Evolutionary conservation across 1,140 invertebrate genomes (phyloP).

Genomic region (Heliconius nattereri): DNA sequence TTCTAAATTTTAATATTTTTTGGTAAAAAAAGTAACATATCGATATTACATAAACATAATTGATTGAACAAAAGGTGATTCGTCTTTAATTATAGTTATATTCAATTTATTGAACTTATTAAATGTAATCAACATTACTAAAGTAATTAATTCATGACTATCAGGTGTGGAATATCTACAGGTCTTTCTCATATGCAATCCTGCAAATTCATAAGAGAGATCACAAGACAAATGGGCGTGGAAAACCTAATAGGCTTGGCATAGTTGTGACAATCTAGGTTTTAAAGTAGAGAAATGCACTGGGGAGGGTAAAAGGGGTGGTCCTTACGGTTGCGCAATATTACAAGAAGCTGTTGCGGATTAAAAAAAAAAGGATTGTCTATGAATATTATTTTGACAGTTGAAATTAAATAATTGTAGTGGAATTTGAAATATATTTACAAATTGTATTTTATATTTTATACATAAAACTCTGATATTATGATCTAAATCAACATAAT

Average conservation of each 20-base stretch:
- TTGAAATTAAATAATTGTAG: neutral
- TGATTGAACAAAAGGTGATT: too few relatives aligned
- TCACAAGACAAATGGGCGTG: slow-evolving; percentile 11
- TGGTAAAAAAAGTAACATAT: too few relatives aligned
- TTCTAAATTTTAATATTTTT: too few relatives aligned
- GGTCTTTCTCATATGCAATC: neutral
- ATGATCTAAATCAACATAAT: too few relatives aligned
- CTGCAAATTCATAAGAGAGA: neutral
- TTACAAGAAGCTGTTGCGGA: neutral
- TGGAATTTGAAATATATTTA: neutral
- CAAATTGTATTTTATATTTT: too few relatives aligned
- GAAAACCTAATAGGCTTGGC: slow-evolving; percentile 1
- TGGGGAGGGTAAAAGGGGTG: neutral
- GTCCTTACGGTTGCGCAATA: neutral
- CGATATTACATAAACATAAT: too few relatives aligned
- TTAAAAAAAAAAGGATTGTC: neutral
- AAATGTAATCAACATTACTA: neutral
- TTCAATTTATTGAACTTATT: neutral
- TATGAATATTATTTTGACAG: neutral
- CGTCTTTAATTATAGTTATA: neutral
- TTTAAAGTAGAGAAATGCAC: neutral
- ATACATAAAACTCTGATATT: neutral
- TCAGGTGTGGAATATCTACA: neutral
- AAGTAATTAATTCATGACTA: neutral
- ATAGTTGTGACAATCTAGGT: neutral